Base-by-base conservation (phyloP, 2,888 invertebrate species). In the Platycheirus rosarum region DNA sequence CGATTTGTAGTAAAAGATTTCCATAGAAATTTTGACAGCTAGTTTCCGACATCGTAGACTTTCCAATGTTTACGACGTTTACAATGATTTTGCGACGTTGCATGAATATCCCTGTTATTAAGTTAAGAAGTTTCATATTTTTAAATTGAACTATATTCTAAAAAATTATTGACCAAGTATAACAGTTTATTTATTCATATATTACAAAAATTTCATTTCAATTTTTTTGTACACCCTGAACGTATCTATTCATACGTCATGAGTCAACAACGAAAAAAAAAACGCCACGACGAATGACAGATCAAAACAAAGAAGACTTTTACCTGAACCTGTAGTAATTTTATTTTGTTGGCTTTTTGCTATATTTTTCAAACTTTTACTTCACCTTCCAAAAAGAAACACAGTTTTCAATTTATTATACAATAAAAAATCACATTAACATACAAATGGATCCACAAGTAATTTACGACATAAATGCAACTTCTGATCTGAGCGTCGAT, bases 281-380 rank as follows among this genome's bases (percentile, higher is more conserved):
- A 46, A 42, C 32, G 2, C n/a, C 32, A 49, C 7, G 11, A 63
- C 73, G 73, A 53, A 73, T 66, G 74, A 60, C 73, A 74, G 16
- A 68, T 53, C 73, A 79, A 79, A 74, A 68, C 68, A 73, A 79
- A 74, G 55, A 35, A 16, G 16, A 35, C 14, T 29, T 5, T 49
- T 29, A n/a, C n/a, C n/a, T 70, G 49, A 23, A 9, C 23, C 46
- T 20, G 1, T 14, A 40, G 37, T 35, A 40, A 23, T 13, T 8
- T 32, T 42, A 26, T 32, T 42, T 23, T 35, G 26, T 48, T 40
- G 3, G 9, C 18, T n/a, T n/a, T n/a, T n/a, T n/a, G n/a, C 18
- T 46, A 18, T 48, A 16, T 48, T 53, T 26, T 48, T 16, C n/a
- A n/a, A n/a, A n/a, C n/a, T n/a, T n/a, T n/a, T n/a, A n/a, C n/a